Evolutionary conservation across 2,797 vertebrate genomes (phyloP).

Genomic region (Mus caroli): DNA sequence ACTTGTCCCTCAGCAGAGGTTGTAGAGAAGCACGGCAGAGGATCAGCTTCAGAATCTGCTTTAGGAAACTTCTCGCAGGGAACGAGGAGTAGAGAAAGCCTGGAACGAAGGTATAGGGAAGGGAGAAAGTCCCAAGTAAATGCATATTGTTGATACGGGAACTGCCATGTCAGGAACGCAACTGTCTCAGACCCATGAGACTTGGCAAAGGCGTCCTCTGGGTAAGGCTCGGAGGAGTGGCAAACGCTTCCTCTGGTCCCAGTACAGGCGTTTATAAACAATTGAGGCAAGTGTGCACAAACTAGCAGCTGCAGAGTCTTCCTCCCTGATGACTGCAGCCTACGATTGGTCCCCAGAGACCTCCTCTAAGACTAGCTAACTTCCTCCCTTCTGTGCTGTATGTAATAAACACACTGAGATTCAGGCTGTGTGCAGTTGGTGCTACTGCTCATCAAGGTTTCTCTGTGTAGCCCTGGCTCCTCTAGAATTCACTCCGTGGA

Average conservation of each 20-base stretch:
- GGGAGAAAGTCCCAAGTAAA: not conserved
- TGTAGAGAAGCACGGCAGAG: fast-evolving
- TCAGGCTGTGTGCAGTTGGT: not conserved
- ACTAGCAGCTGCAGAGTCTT: not conserved
- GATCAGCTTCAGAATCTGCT: not conserved
- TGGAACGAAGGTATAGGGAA: not conserved
- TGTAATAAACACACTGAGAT: not conserved
- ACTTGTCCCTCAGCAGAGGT: fast-evolving
- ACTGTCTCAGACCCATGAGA: not conserved
- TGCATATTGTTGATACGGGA: not conserved
- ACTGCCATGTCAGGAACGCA: not conserved
- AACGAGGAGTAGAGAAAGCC: not conserved
- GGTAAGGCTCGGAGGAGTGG: not conserved
- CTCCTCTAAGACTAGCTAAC: not conserved
- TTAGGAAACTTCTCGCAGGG: not conserved
- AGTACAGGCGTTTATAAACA: not conserved
- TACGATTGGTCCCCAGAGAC: not conserved
- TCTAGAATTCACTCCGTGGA: not conserved
- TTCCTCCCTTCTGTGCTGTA: not conserved
- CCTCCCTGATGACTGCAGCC: not conserved
- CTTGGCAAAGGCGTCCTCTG: not conserved
- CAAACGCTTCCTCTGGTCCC: not conserved
- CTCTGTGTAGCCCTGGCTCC: not conserved
- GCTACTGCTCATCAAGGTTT: not conserved
- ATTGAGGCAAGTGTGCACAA: not conserved